phyloP scores from a whole-genome alignment of 2,888 invertebrate species.

The Drosophila basisetae region DNA sequence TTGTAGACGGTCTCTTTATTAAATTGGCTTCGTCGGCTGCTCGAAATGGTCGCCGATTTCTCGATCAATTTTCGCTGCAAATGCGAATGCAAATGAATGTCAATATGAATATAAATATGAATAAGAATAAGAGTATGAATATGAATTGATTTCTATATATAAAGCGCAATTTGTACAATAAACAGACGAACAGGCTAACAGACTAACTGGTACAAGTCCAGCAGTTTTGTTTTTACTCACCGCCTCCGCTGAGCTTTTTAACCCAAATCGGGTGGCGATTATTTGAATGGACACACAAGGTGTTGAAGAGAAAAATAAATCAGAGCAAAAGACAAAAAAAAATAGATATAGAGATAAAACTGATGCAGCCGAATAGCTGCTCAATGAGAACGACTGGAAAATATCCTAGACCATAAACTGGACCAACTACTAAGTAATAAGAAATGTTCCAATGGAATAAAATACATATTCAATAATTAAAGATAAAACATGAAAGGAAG shows the following conservation, averaged over 20 bases:
- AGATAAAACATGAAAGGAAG: background rate
- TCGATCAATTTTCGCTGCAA: constrained; percentile 46
- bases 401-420: constrained; percentile 15
- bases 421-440: background rate
- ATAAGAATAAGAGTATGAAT: background rate
- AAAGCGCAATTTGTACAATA: background rate
- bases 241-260: background rate
- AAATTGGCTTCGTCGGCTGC: constrained; percentile 44
- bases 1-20: constrained; percentile 13
- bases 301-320: constrained; percentile 70
- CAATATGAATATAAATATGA: constrained; percentile 40
- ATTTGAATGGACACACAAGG: constrained; percentile 43
- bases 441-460: background rate
- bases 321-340: constrained; percentile 26
- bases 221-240: background rate
- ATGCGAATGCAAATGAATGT: constrained; percentile 27
- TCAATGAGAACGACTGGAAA: background rate
- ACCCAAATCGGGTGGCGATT: constrained; percentile 29
- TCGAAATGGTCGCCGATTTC: constrained; percentile 49
- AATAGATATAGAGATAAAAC: background rate
- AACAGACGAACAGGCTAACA: background rate
- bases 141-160: constrained; percentile 6
- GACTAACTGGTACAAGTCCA: background rate
- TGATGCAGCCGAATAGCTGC: background rate
- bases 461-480: too few species aligned